phyloP scores from a whole-genome alignment of 2,888 invertebrate species.

The Zonitis immaculata region DNA sequence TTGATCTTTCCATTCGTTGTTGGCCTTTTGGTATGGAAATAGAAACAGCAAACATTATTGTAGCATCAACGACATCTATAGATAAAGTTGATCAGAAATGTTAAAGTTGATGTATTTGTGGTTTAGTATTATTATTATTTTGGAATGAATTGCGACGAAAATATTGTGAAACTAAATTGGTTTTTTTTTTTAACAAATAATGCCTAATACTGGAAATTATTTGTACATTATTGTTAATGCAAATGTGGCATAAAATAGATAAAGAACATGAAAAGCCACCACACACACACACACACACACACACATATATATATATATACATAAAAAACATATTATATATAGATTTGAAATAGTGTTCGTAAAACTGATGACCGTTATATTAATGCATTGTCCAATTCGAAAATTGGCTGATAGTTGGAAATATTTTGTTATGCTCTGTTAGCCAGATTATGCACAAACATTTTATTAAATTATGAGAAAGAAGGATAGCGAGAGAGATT shows the following conservation, averaged over 20 bases:
- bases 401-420: constrained; percentile 39
- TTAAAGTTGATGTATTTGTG: neutral
- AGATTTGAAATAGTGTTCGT: constrained; percentile 2
- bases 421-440: constrained; percentile 37
- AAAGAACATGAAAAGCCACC: constrained; percentile 4
- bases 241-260: neutral
- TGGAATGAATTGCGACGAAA: too few species aligned
- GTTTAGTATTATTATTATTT: too few species aligned
- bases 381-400: constrained; percentile 35
- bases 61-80: neutral
- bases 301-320: too few species aligned
- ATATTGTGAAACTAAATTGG: too few species aligned
- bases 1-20: neutral
- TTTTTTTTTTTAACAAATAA: too few species aligned
- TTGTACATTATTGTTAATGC: too few species aligned
- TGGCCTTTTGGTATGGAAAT: neutral
- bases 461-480: constrained; percentile 41
- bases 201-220: too few species aligned
- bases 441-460: constrained; percentile 35
- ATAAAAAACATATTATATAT: neutral
- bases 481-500: too few species aligned
- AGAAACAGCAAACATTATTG: neutral
- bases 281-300: too few species aligned
- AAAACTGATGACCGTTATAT: constrained; percentile 33
- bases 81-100: neutral